phyloP scores from a whole-genome alignment of 2,888 invertebrate genomes.

The Dinocampus coccinellae region DNA sequence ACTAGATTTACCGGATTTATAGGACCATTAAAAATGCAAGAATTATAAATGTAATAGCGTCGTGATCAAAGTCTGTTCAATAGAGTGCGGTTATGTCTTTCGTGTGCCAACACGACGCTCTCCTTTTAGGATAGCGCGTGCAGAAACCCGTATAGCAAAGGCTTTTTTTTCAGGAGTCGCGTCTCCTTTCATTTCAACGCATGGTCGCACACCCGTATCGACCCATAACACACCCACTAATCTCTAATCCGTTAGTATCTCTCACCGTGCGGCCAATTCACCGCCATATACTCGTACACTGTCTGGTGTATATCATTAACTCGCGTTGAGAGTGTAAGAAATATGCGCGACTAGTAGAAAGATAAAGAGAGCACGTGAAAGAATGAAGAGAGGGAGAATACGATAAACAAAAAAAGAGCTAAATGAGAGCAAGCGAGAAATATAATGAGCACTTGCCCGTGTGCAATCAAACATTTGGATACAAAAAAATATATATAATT shows the following conservation, averaged over 20 bases:
- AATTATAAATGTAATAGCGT: conserved; percentile 13
- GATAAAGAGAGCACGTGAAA: neutral
- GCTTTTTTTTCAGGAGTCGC: conserved; percentile 53
- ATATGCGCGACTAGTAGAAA: neutral
- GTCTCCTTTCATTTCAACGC: conserved; percentile 69
- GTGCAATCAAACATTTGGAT: conserved; percentile 20
- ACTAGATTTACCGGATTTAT: conserved; percentile 41
- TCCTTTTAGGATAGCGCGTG: conserved; percentile 49
- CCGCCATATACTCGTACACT: conserved; percentile 12
- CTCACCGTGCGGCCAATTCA: conserved; percentile 30
- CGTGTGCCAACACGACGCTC: conserved; percentile 33
- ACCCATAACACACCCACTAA: conserved; percentile 64
- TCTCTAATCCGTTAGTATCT: conserved; percentile 56
- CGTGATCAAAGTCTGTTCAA: conserved; percentile 36
- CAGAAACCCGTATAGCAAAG: conserved; percentile 35
- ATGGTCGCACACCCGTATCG: conserved; percentile 64
- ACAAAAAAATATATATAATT: too few relatives aligned
- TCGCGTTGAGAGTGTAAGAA: conserved; percentile 15
- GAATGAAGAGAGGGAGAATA: conserved; percentile 19
- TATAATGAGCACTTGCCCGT: conserved; percentile 20
- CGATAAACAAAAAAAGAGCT: neutral
- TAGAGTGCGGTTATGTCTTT: conserved; percentile 21
- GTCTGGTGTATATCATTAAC: conserved; percentile 21
- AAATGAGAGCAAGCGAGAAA: conserved; percentile 13
- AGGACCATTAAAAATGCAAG: neutral